These are phyloP conservation scores for Paracanthobrama guichenoti DNA, from an alignment of 2,113 vertebrate genomes.

Conservation along the genomic window DNA sequence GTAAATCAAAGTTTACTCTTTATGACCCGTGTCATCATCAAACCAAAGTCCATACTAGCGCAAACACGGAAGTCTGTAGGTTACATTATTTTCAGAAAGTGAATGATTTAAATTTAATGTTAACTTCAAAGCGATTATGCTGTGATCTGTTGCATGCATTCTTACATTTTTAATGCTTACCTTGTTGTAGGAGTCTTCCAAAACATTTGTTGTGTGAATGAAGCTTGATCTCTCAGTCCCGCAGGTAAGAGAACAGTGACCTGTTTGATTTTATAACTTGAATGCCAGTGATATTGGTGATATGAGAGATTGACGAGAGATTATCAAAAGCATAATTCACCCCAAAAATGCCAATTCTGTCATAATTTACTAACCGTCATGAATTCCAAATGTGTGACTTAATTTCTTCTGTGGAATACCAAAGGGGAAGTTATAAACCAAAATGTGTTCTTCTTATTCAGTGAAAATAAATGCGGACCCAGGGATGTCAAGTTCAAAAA, in stretches of 20 bases:
- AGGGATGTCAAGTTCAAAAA: not conserved
- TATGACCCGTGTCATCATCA: conserved; percentile 58
- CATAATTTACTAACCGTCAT: not conserved
- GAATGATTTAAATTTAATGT: conserved; percentile 27
- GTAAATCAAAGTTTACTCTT: conserved; percentile 33
- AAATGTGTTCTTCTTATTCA: not conserved
- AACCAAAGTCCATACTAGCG: conserved; percentile 63
- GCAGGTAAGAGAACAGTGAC: conserved; percentile 26
- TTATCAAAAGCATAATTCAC: not conserved
- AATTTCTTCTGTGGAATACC: not conserved
- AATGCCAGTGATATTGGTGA: not conserved
- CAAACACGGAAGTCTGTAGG: conserved; percentile 59
- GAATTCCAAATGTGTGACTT: not conserved
- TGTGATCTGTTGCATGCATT: not conserved
- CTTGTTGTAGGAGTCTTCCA: not conserved
- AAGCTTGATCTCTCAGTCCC: not conserved
- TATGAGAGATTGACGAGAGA: not conserved
- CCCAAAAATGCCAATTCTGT: not conserved
- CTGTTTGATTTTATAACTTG: not conserved
- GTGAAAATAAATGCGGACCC: not conserved
- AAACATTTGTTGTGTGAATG: conserved; percentile 1
- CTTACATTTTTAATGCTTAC: not conserved
- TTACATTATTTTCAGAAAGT: conserved; percentile 24
- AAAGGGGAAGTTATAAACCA: not conserved
- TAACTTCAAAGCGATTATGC: conserved; percentile 1